Conservation (phyloP, 2,113 vertebrate genomes). For the Empidonax traillii region DNA sequence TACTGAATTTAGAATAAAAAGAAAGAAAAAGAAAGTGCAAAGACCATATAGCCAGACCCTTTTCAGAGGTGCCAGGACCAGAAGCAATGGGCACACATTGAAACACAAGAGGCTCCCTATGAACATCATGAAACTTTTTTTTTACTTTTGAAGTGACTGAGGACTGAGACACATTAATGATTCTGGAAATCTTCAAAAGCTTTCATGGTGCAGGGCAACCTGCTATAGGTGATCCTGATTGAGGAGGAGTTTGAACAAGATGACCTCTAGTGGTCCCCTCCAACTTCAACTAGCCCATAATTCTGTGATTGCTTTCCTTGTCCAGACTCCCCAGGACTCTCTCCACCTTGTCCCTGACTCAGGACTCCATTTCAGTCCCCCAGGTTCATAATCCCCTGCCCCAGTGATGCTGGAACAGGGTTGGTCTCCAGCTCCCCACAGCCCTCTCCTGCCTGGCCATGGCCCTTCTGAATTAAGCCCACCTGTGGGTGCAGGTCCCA, state of each 20-base stretch:
- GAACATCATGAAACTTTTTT: neutral
- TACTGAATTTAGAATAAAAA: neutral
- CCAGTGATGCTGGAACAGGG: neutral
- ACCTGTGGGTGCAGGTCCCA: accelerated
- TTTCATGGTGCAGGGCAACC: neutral
- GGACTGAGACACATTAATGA: neutral
- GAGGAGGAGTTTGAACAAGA: neutral
- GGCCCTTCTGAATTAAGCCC: accelerated
- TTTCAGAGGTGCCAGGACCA: neutral
- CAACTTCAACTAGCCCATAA: neutral
- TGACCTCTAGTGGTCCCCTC: neutral
- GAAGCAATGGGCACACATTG: neutral
- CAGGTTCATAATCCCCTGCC: neutral
- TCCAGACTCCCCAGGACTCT: neutral
- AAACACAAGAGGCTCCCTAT: neutral
- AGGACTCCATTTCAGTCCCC: neutral
- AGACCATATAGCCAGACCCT: neutral
- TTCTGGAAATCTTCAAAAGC: neutral
- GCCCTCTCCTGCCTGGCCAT: neutral
- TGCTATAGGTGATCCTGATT: neutral
- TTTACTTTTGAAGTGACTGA: neutral
- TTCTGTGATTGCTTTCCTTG: neutral
- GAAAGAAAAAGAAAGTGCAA: neutral
- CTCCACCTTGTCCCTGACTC: no score
- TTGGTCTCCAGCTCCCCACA: neutral